Percentiles rank a stretch among this genome's conserved stretches.
phyloP scores from a whole-genome alignment of 2,797 vertebrate species.

The Artibeus jamaicensis region DNA sequence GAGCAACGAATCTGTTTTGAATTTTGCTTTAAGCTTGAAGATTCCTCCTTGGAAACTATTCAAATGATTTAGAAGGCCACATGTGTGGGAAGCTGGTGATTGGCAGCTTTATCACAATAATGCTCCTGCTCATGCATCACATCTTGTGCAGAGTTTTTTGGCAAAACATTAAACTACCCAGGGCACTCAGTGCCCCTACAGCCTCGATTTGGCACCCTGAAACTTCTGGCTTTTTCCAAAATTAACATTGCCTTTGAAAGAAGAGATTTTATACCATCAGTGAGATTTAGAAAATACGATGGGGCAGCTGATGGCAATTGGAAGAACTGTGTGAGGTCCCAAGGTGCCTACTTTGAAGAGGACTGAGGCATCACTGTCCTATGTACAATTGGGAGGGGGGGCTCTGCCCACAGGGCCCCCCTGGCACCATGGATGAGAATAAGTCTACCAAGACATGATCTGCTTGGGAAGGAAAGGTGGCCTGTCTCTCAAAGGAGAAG shows the following conservation, averaged over 20 bases:
- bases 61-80: not conserved
- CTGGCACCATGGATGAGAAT: too few species aligned
- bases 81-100: not conserved
- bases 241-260: not conserved
- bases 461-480: too few species aligned
- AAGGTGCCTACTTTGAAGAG: not conserved
- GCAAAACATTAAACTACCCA: not conserved
- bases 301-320: not conserved
- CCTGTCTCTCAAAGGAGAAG: too few species aligned
- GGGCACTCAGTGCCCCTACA: not conserved
- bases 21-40: not conserved
- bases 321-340: not conserved
- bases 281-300: not conserved
- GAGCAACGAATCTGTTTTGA: not conserved
- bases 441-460: too few species aligned
- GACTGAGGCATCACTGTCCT: not conserved
- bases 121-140: not conserved
- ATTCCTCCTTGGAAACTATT: not conserved
- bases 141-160: not conserved
- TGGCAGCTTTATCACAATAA: not conserved
- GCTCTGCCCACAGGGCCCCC: too few species aligned
- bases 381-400: not conserved
- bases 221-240: not conserved
- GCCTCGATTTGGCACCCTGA: not conserved
- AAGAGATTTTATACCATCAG: not conserved